Evolutionary conservation across 2,888 invertebrate genomes (phyloP), one percentile per base, ranked within the genome.

Genomic region (Gnatocerus cornutus): DNA sequence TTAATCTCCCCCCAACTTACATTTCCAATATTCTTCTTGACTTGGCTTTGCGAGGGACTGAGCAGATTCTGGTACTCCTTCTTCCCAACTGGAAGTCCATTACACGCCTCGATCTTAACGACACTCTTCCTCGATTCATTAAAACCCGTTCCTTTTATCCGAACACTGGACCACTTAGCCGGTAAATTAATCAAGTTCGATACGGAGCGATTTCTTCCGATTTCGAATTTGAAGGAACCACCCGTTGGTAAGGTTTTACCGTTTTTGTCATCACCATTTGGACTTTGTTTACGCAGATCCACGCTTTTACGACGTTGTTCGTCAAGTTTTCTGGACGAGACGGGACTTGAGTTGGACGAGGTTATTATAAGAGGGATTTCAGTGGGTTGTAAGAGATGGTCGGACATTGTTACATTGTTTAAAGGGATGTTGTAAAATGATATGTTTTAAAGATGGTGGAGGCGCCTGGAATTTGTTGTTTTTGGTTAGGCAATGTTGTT

Each of bases 21-120:
- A 67, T 84, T 84, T 76, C 84, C 84, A 62, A 85, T 82, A 73
- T 84, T 82, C 48, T 80, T 77, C 77, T 83, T 83, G 59, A 80
- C 79, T 59, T 82, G 77, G 14, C 71, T 62, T 64, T 78, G 76
- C 27, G 81, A 79, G 6, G 84, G 81, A 73, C 83, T 83, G 68
- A 79, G 79, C 66, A 83, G 59, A 29, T 77, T 77, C 63, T 82
- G 80, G 69, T 81, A 83, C 39, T 84, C 82, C 68, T 73, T 76
- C 62, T 78, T 72, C 9, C 76, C 80, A 64, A 77, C 80, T 43
- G 81, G 77, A 58, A 85, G 78, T 76, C 90, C 90, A 83, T 90
- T 90, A 86, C 89, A 90, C 74, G 89, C 88, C 85, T 90, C 90
- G 76, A 90, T 87, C 80, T 89, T 89, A 75, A 90, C 89, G 77